Percentiles rank a stretch among this genome's conserved stretches.
phyloP scores from a whole-genome alignment of 2,888 invertebrate genomes.

The Dorcus parallelipipedus region DNA sequence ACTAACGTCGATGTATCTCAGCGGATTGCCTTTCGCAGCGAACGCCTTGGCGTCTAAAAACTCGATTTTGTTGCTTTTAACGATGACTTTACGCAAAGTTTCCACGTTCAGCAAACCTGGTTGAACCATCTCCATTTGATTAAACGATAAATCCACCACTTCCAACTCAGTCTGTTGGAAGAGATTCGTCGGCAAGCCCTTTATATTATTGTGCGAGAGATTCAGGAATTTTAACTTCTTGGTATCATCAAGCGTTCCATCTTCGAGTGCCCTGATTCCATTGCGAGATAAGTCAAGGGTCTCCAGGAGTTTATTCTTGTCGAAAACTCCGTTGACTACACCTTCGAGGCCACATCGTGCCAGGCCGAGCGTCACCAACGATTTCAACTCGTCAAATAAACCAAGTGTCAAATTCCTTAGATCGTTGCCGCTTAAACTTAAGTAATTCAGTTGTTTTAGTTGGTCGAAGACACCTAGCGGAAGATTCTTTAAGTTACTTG shows the following conservation, averaged over 20 bases:
- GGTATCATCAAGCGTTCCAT: constrained; percentile 19
- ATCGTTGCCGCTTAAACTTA: constrained; percentile 19
- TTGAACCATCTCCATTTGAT: constrained; percentile 21
- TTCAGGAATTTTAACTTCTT: constrained; percentile 23
- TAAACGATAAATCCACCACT: constrained; percentile 28
- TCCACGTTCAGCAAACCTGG: constrained; percentile 24
- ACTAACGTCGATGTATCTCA: constrained; percentile 25
- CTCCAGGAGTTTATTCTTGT: constrained; percentile 20
- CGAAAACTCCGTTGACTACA: constrained; percentile 20
- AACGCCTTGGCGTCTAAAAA: constrained; percentile 25
- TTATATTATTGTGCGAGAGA: constrained; percentile 24
- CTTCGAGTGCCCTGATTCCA: constrained; percentile 16
- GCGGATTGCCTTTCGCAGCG: constrained; percentile 15
- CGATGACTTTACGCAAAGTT: constrained; percentile 20
- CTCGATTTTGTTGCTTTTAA: constrained; percentile 25
- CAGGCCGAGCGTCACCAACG: constrained; percentile 17
- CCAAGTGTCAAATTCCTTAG: constrained; percentile 9
- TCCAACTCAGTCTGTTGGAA: constrained; percentile 24
- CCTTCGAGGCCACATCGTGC: constrained; percentile 15
- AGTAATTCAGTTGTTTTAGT: constrained; percentile 16
- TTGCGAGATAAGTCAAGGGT: constrained; percentile 25
- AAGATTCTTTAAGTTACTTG: constrained; percentile 18
- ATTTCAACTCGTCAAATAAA: constrained; percentile 11
- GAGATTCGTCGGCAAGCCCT: constrained; percentile 18
- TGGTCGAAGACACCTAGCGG: constrained; percentile 23